Evolutionary conservation across 2,113 vertebrate genomes (phyloP).

Genomic region (Phoenicopterus ruber): DNA sequence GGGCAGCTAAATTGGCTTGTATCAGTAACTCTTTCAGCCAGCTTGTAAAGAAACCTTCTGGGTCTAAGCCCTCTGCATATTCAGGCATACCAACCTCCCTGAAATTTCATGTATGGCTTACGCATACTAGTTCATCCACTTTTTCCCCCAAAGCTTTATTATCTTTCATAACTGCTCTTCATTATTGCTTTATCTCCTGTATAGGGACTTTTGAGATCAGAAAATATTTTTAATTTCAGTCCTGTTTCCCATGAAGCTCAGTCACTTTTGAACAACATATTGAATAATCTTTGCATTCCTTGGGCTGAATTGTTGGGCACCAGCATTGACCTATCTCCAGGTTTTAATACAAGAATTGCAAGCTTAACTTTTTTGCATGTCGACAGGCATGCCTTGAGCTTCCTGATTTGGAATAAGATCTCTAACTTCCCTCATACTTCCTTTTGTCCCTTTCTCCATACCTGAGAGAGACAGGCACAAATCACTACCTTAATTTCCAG

Average conservation of each 20-base stretch:
- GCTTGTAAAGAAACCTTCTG: constrained; percentile 30
- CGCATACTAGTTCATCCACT: not conserved
- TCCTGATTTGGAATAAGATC: not conserved
- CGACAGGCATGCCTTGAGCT: not conserved
- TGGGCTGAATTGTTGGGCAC: not conserved
- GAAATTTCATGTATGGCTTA: not conserved
- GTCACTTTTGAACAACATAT: not conserved
- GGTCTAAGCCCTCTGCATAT: not conserved
- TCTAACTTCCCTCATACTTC: not conserved
- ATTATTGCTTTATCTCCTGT: not conserved
- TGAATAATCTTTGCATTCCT: not conserved
- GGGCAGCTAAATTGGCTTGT: constrained; percentile 47
- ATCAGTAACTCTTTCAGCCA: constrained; percentile 49
- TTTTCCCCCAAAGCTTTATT: not conserved
- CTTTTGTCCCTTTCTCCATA: not conserved
- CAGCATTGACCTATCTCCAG: not conserved
- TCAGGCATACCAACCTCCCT: not conserved
- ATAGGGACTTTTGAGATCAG: not conserved
- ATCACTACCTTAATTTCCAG: not conserved
- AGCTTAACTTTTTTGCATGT: not conserved
- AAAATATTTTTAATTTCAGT: not conserved
- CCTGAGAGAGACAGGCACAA: not conserved
- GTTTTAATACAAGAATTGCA: not conserved
- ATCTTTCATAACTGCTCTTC: not conserved
- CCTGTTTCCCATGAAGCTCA: not conserved